Percentiles rank a stretch among this genome's conserved stretches.
These are phyloP conservation scores for Carapus acus DNA, from an alignment of 2,797 vertebrate species.

Conservation along the genomic window DNA sequence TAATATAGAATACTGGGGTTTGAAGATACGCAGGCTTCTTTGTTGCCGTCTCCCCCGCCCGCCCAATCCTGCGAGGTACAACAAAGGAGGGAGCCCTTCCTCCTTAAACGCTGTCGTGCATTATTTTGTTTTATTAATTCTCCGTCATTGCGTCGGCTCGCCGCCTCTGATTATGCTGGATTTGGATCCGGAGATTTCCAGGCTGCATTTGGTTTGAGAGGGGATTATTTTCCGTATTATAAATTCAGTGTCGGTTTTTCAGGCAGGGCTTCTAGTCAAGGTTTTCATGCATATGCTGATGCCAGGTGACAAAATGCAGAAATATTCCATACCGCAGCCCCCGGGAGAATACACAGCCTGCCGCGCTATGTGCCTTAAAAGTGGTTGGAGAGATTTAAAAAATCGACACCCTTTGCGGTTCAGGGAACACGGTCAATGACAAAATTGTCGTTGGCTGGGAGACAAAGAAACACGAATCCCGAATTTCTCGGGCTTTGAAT, in stretches of 20 bases:
- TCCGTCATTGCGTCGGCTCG: constrained; percentile 21
- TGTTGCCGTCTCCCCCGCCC: constrained; percentile 27
- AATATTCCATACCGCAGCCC: neutral
- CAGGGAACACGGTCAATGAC: no score
- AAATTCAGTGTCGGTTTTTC: constrained; percentile 41
- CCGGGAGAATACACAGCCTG: no score
- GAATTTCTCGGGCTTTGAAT: no score
- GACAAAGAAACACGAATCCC: no score
- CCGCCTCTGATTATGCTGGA: constrained; percentile 35
- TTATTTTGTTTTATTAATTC: constrained; percentile 44
- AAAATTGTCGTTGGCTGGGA: no score
- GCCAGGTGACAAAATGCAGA: constrained; percentile 11
- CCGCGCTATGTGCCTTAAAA: no score
- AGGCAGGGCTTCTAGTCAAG: constrained; percentile 18
- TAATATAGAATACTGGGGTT: constrained; percentile 12
- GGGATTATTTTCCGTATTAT: constrained; percentile 41
- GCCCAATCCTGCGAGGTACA: constrained; percentile 17
- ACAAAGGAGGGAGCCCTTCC: constrained; percentile 28
- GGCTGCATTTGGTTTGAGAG: constrained; percentile 33
- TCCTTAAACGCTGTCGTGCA: constrained; percentile 19
- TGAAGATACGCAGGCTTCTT: constrained; percentile 31
- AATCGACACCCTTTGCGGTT: no score
- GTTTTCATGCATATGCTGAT: constrained; percentile 30
- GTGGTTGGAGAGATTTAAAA: no score
- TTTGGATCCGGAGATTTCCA: constrained; percentile 24